Base-by-base conservation (phyloP, 2,888 invertebrate species). In the Ophion ventricosus region DNA sequence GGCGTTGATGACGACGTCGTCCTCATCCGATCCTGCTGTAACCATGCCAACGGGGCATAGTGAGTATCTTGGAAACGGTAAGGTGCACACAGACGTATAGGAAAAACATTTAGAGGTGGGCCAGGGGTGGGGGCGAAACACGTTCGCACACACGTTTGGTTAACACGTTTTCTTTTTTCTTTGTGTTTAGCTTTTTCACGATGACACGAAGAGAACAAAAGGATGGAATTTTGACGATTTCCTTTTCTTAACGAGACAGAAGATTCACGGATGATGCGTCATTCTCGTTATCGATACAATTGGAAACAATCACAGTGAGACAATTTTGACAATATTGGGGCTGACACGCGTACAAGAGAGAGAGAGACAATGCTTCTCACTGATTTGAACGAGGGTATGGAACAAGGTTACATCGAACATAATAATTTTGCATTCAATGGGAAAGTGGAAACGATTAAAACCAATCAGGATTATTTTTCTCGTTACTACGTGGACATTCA, bases 1-100 rank as follows among this genome's bases (percentile, higher is more conserved):
- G 94, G 98, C 98, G 93, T 96, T 96, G 94, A 97, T 96, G 94
- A 98, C 97, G 92, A 97, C 97, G 89, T 97, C 98, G 93, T 98
- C 98, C 90, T 98, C 98, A 94, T 98, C 98, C 90, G 96, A 95
- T 93, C 96, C 96, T 94, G 87, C 87, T 87, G 87, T 87, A 87
- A 87, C 87, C 85, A 85, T 86, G 87, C 86, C 87, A 83, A 87
- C 86, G 87, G 86, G 87, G 86, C 87, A 87, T 87, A 87, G 87
- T 87, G 87, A 87, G 86, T 85, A 61, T 86, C 87, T 82, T 85
- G 85, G 86, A 86, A 87, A 86, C 86, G 87, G 85, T 79, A 87
- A 86, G 87, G 87, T 85, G 85, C 87, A 87, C 87, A 87, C 87
- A 84, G 87, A 84, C 66, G 85, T 77, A 84, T 87, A 85, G 83